Conservation (phyloP, 2,888 invertebrate species). For the Eurois occulta region DNA sequence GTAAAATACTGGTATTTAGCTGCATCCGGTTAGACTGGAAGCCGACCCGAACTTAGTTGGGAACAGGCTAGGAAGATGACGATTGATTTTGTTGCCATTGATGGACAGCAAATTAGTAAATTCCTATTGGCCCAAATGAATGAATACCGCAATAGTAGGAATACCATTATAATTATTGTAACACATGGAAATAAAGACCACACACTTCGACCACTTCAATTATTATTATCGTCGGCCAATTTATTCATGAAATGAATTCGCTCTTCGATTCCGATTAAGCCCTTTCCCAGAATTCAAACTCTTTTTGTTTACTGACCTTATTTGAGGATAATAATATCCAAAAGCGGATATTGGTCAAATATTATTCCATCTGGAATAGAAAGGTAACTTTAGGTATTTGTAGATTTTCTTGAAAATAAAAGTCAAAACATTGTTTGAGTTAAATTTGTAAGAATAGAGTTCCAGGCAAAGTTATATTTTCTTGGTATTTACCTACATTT, state of each 20-base stretch:
- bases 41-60: too few species aligned
- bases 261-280: background rate
- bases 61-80: too few species aligned
- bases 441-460: background rate
- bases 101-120: too few species aligned
- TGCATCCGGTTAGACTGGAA: too few species aligned
- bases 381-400: background rate
- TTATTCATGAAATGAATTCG: background rate
- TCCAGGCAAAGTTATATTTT: background rate
- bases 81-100: background rate
- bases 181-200: background rate
- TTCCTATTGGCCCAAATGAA: background rate
- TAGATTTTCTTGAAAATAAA: background rate
- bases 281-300: background rate
- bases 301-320: background rate
- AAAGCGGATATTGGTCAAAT: background rate
- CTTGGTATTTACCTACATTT: too few species aligned
- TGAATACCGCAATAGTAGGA: background rate
- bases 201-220: background rate
- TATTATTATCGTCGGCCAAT: too few species aligned
- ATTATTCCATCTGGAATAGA: too few species aligned
- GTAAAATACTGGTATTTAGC: too few species aligned
- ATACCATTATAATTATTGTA: background rate
- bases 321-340: background rate
- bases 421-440: background rate